phyloP scores from a whole-genome alignment of 2,113 vertebrate genomes.

The Equus przewalskii region DNA sequence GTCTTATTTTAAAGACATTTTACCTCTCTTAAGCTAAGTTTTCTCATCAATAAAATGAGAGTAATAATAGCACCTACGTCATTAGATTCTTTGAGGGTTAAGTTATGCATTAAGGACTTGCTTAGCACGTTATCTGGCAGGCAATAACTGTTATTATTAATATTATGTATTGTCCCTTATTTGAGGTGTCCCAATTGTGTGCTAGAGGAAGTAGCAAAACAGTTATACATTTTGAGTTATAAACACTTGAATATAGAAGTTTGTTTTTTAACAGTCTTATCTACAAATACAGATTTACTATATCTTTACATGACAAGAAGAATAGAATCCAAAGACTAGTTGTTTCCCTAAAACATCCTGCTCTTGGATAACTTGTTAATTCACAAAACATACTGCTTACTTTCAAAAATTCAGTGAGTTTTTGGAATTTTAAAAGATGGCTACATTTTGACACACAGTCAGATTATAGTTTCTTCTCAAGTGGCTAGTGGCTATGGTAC shows the following conservation, averaged over 20 bases:
- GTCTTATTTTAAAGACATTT: not conserved
- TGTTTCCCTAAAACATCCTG: not conserved
- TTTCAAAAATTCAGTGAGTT: not conserved
- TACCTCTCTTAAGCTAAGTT: not conserved
- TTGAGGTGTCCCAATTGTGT: not conserved
- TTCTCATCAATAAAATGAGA: slow-evolving; percentile 20
- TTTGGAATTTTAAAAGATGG: slow-evolving; percentile 31
- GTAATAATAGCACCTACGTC: not conserved
- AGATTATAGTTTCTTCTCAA: slow-evolving; percentile 38
- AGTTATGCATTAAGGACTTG: not conserved
- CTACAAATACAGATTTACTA: not conserved
- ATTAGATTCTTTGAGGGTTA: slow-evolving; percentile 10
- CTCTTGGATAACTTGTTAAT: slow-evolving; percentile 19
- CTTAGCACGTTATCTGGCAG: not conserved
- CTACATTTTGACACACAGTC: not conserved
- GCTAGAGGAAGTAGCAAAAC: not conserved
- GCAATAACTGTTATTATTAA: not conserved
- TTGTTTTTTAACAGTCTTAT: not conserved
- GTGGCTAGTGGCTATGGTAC: not conserved
- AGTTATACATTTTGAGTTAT: not conserved
- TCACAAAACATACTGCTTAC: not conserved
- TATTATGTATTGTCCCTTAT: not conserved
- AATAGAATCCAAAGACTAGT: slow-evolving; percentile 13
- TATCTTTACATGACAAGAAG: slow-evolving; percentile 18
- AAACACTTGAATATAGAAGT: not conserved